These are phyloP conservation scores for Tragulus kanchil DNA, from an alignment of 2,113 vertebrate genomes.

Conservation along the genomic window DNA sequence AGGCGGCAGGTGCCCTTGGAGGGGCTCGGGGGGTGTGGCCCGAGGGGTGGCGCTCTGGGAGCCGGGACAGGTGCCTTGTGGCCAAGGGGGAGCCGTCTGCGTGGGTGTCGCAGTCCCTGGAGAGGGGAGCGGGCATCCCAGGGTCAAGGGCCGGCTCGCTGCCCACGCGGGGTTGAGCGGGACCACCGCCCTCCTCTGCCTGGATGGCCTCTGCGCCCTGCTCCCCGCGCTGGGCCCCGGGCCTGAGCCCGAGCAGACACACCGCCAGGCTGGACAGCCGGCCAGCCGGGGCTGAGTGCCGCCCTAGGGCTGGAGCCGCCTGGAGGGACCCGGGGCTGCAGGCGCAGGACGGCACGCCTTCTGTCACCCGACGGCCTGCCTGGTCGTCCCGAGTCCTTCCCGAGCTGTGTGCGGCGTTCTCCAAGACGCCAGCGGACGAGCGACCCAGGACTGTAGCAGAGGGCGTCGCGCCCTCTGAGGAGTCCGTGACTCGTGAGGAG, in stretches of 20 bases:
- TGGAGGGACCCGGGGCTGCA: accelerated
- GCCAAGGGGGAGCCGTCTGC: accelerated
- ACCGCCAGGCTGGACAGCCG: accelerated
- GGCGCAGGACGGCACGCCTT: neutral
- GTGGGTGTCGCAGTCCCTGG: neutral
- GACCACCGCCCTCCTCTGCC: neutral
- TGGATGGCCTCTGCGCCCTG: accelerated
- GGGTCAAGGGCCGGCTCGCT: neutral
- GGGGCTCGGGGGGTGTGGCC: accelerated
- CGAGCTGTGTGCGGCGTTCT: too few relatives aligned
- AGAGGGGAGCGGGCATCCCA: neutral
- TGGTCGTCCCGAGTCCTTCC: too few relatives aligned
- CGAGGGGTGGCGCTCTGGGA: accelerated
- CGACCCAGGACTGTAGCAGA: too few relatives aligned
- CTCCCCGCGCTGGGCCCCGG: neutral
- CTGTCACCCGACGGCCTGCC: accelerated
- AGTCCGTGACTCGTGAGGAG: neutral
- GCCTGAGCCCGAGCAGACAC: too few relatives aligned
- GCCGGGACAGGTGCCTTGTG: accelerated
- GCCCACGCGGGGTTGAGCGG: neutral
- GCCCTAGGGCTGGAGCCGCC: too few relatives aligned
- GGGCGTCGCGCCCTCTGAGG: too few relatives aligned
- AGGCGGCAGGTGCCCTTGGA: accelerated
- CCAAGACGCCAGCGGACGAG: too few relatives aligned
- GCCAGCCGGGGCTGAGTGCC: neutral